Percentiles rank a stretch among this genome's conserved stretches.
These are phyloP conservation scores for Siniperca knerii DNA, from an alignment of 2,113 vertebrate species.

Conservation along the genomic window DNA sequence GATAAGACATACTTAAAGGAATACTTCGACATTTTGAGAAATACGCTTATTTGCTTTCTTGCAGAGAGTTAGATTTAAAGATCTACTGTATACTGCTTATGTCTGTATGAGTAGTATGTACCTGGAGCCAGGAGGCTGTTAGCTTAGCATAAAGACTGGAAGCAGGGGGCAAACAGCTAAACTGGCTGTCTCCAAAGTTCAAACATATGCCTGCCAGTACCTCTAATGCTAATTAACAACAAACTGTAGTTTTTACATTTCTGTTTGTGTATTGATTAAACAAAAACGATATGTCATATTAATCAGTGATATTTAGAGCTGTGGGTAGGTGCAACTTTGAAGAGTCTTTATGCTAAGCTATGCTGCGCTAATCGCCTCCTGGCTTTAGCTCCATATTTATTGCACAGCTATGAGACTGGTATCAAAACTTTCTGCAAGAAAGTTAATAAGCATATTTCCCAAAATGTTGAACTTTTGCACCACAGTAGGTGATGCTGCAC, in stretches of 20 bases:
- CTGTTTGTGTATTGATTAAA: neutral
- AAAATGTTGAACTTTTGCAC: neutral
- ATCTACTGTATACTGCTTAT: neutral
- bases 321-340: neutral
- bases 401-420: neutral
- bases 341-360: neutral
- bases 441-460: neutral
- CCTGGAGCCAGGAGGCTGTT: neutral
- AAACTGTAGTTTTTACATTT: neutral
- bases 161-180: neutral
- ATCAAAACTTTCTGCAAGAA: neutral
- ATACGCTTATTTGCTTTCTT: neutral
- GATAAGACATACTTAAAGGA: neutral
- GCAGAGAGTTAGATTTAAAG: neutral
- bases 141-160: neutral
- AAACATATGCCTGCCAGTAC: neutral
- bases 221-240: neutral
- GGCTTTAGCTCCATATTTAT: neutral
- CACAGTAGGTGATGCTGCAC: neutral
- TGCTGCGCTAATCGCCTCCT: neutral
- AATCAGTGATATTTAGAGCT: neutral
- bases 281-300: neutral
- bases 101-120: neutral
- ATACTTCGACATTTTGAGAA: neutral
- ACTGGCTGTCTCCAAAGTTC: neutral